Evolutionary conservation across 2,113 vertebrate species (phyloP).

Genomic region (Pangasianodon hypophthalmus): DNA sequence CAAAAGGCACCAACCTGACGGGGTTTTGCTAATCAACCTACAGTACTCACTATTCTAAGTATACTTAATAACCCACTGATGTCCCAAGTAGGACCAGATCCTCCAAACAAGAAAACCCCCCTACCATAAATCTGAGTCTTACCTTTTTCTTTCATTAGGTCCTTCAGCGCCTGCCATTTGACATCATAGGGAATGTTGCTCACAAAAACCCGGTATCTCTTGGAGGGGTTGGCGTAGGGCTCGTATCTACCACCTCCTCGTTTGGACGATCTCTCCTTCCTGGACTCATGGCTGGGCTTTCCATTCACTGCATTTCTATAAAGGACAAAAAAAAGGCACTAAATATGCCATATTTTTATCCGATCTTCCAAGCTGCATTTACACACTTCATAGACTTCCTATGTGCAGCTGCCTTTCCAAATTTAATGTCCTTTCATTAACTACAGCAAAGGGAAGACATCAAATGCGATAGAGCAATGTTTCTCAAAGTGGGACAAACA

Average conservation of each 20-base stretch:
- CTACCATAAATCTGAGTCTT: slow-evolving; percentile 57
- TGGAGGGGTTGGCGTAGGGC: slow-evolving; percentile 86
- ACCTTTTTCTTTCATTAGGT: slow-evolving; percentile 99
- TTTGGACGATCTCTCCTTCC: slow-evolving; percentile 90
- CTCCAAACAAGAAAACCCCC: neutral
- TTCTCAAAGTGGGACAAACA: neutral
- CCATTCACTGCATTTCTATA: slow-evolving; percentile 78
- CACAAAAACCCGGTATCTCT: slow-evolving; percentile 93
- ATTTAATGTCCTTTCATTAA: neutral
- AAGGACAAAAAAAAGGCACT: neutral
- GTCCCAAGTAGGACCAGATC: slow-evolving; percentile 8
- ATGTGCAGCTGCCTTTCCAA: neutral
- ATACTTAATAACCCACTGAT: slow-evolving; percentile 3
- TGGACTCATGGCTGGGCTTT: slow-evolving; percentile 77
- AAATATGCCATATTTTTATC: neutral
- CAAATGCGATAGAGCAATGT: neutral
- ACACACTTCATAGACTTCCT: neutral
- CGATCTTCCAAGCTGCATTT: neutral
- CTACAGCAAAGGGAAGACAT: neutral
- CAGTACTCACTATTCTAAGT: neutral
- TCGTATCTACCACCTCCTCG: slow-evolving; percentile 88
- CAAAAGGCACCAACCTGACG: slow-evolving; percentile 1
- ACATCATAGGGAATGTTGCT: slow-evolving; percentile 98
- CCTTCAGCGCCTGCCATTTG: slow-evolving; percentile 97
- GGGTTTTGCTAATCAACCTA: neutral